Evolutionary conservation across 2,797 vertebrate species (phyloP), one percentile per base, ranked within the genome.

Genomic region (Malacoraja senta): DNA sequence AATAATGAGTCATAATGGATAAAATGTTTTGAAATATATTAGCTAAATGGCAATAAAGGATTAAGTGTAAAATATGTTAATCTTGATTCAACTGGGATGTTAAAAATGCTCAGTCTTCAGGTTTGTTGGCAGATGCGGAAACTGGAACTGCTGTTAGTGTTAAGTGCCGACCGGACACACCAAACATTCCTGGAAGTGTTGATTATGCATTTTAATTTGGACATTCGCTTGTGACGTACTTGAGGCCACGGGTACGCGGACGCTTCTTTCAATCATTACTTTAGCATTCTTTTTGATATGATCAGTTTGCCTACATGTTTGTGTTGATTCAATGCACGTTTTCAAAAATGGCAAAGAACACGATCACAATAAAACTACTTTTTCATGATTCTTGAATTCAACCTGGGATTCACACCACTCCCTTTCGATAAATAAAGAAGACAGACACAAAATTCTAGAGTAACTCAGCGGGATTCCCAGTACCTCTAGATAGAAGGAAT

Each of bases 21-120:
- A 88, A 88, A 88, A 88, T 65, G 19, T 68, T 88, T 32, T 68
- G 84, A 32, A 88, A 19, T 88, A 88, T 68, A 21, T 35, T 32
- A 88, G 38, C 65, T 65, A 61, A 68, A 88, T 88, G 61, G 63
- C n/a, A 68, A 68, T 68, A 68, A 86, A 88, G 63, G 68, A 21
- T 19, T 35, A 35, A 65, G 15, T 21, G 63, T 35, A 68, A 88
- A 88, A 68, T 68, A 68, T 88, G 84, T 32, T 35, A 68, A 24
- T 35, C 17, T 4, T 9, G 35, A 17, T 76, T 74, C 21, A 0
- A 8, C 17, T 53, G 44, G 90, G 58, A 38, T 15, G 26, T 44
- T 24, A 15, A n/a, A 74, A 44, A 7, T 74, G 13, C 12, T 8
- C 19, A 24, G 3, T 38, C 68, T 72, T 74, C 88, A 91, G 12